Conservation (phyloP, 2,113 vertebrate genomes). For the Halcyon senegalensis region DNA sequence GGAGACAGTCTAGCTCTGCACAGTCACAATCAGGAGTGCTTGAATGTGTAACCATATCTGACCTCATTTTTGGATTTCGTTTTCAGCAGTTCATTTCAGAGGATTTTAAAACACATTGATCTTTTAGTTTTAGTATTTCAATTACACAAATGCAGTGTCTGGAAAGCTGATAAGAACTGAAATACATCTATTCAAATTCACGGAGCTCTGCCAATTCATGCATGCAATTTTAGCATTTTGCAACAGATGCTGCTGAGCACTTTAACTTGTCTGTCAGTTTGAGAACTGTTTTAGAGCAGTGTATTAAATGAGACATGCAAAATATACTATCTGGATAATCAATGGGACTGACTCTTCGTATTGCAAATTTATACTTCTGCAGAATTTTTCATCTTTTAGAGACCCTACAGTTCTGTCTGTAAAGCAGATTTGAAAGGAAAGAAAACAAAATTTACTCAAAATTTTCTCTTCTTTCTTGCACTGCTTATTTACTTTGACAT, state of each 20-base stretch:
- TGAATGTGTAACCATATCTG: background rate
- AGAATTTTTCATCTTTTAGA: background rate
- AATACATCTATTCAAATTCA: background rate
- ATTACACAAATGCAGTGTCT: slow-evolving; percentile 13
- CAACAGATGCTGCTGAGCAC: background rate
- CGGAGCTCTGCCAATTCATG: background rate
- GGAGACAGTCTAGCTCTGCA: background rate
- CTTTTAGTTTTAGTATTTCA: slow-evolving; percentile 2
- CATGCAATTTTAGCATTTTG: background rate
- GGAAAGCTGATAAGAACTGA: slow-evolving; percentile 4
- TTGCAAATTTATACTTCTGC: background rate
- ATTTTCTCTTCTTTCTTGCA: background rate
- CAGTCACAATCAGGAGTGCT: background rate
- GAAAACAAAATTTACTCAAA: background rate
- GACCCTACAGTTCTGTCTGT: background rate
- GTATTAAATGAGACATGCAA: background rate
- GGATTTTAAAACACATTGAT: background rate
- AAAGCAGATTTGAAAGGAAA: background rate
- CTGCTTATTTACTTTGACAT: background rate
- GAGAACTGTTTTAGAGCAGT: background rate
- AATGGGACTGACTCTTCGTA: background rate
- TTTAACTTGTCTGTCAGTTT: slow-evolving; percentile 1
- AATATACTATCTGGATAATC: background rate
- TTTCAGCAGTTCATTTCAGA: background rate
- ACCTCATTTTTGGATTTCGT: background rate